A percentile compares a stretch with the other conserved stretches of the same genome.
These are phyloP conservation scores for Zele albiditarsus DNA, from an alignment of 2,888 invertebrate genomes.

Conservation along the genomic window DNA sequence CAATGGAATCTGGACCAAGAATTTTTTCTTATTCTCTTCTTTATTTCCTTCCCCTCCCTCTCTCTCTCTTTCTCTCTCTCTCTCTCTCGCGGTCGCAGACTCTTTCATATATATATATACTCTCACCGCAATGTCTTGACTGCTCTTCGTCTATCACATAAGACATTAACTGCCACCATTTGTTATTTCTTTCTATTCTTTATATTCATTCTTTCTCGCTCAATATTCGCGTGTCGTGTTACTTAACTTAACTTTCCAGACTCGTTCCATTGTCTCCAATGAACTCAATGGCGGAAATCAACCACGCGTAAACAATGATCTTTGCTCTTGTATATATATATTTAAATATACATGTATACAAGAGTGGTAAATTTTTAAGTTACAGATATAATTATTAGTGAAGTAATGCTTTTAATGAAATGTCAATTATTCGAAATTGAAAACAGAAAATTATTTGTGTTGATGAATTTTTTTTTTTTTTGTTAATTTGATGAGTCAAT, in stretches of 20 bases:
- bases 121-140: not conserved
- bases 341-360: no score
- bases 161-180: slow-evolving; percentile 45
- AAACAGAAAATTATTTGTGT: no score
- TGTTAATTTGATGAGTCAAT: no score
- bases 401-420: no score
- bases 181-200: not conserved
- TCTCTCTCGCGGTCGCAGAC: not conserved
- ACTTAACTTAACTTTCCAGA: not conserved
- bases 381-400: no score
- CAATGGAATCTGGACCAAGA: slow-evolving; percentile 6
- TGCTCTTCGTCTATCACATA: not conserved
- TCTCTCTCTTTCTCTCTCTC: slow-evolving; percentile 24
- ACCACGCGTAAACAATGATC: slow-evolving; percentile 3
- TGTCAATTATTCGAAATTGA: no score
- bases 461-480: no score
- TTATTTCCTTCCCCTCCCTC: slow-evolving; percentile 46
- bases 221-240: not conserved
- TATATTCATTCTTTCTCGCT: slow-evolving; percentile 3
- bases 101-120: not conserved
- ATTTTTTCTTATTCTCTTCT: slow-evolving; percentile 38
- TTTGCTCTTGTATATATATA: not conserved
- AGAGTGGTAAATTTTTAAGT: no score
- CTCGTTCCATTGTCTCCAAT: not conserved
- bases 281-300: not conserved